Evolutionary conservation across 2,797 vertebrate genomes (phyloP).

Genomic region (Australoheros facetus): DNA sequence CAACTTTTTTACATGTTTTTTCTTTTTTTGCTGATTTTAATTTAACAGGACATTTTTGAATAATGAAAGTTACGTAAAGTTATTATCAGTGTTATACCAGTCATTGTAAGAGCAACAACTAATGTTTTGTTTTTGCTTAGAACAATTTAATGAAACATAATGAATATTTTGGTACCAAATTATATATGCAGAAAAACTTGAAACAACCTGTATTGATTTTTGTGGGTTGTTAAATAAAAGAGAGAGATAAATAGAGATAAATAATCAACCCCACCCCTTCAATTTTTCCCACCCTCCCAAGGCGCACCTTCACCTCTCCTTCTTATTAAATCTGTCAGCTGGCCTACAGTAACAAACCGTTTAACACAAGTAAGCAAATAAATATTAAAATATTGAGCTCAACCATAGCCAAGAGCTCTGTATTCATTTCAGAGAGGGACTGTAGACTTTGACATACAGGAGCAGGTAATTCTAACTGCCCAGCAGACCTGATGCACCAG

Average conservation of each 20-base stretch:
- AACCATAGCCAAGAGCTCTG: slow-evolving; percentile 35
- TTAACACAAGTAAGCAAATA: slow-evolving; percentile 66
- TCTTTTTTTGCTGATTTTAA: not conserved
- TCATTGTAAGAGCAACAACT: not conserved
- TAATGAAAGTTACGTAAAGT: not conserved
- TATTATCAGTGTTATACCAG: not conserved
- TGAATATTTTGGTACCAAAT: not conserved
- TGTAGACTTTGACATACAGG: slow-evolving; percentile 22
- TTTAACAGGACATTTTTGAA: not conserved
- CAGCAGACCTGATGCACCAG: not conserved
- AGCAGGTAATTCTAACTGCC: slow-evolving; percentile 12
- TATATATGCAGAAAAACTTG: not conserved
- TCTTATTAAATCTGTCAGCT: no score
- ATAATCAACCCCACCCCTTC: no score
- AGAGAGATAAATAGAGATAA: no score
- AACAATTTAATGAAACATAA: slow-evolving; percentile 2
- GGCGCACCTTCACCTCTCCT: no score
- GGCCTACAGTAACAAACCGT: no score
- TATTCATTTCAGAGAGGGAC: slow-evolving; percentile 29
- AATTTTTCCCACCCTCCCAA: no score
- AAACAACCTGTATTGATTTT: slow-evolving; percentile 5
- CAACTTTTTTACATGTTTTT: not conserved
- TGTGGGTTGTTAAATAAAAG: no score
- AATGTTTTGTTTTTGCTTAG: not conserved
- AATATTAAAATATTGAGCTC: slow-evolving; percentile 52